A percentile compares a stretch with the other conserved stretches of the same genome.
phyloP scores from a whole-genome alignment of 23 tunicate species.

The Ciona savignyi region DNA sequence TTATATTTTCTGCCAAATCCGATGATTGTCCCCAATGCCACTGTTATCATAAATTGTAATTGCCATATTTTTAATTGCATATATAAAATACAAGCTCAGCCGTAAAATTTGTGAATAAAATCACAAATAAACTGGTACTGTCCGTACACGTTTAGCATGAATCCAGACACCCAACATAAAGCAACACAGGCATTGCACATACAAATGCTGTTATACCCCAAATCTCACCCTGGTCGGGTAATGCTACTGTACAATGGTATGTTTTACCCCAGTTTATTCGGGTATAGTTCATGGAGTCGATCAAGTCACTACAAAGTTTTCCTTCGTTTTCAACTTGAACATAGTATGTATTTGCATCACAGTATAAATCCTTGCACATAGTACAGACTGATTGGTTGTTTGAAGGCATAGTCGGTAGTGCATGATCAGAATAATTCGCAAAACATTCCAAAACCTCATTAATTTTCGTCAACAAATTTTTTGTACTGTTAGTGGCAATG shows the following conservation, averaged over 20 bases:
- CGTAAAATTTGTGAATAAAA: no score
- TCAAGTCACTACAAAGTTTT: conserved; percentile 54
- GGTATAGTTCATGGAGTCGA: conserved; percentile 77
- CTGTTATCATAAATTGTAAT: no score
- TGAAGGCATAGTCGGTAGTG: neutral
- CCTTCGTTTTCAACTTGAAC: conserved; percentile 29
- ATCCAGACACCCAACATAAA: conserved; percentile 42
- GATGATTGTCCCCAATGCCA: no score
- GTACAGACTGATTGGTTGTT: conserved; percentile 38
- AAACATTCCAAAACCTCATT: conserved; percentile 38
- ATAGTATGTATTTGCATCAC: conserved; percentile 51
- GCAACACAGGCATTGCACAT: conserved; percentile 23
- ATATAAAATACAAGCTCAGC: no score
- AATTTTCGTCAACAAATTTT: conserved; percentile 30
- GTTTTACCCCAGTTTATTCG: conserved; percentile 50
- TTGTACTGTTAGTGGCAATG: conserved; percentile 12
- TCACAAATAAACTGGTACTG: no score
- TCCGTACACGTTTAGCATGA: conserved; percentile 26
- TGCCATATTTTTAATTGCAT: no score
- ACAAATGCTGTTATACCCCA: conserved; percentile 45
- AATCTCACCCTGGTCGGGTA: conserved; percentile 19
- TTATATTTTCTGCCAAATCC: no score
- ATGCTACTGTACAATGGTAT: conserved; percentile 38
- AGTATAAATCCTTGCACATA: conserved; percentile 32
- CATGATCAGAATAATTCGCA: conserved; percentile 22